Evolutionary conservation across 2,113 vertebrate species (phyloP).

Genomic region (Dicrurus megarhynchus): DNA sequence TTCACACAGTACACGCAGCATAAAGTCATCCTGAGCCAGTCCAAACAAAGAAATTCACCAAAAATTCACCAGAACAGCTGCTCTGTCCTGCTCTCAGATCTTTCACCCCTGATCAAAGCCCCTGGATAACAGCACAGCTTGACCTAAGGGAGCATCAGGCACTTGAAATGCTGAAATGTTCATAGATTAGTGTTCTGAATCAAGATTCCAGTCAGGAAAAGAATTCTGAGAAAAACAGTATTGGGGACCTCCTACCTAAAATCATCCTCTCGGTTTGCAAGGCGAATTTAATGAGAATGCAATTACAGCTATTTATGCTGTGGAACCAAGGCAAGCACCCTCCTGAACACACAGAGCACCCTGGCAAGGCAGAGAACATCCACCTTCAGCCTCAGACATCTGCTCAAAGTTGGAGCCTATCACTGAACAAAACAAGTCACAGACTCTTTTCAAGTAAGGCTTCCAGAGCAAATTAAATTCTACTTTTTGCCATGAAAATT

Average conservation of each 20-base stretch:
- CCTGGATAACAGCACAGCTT: background rate
- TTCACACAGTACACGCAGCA: background rate
- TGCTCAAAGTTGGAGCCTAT: background rate
- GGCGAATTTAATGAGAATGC: background rate
- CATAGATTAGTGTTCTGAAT: background rate
- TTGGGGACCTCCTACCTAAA: background rate
- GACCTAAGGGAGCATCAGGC: fast-evolving
- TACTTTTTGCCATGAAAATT: background rate
- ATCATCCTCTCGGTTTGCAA: background rate
- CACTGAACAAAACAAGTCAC: background rate
- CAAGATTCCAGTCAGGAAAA: background rate
- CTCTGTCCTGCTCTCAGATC: background rate
- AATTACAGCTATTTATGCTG: background rate
- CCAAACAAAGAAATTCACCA: background rate
- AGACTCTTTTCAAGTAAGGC: background rate
- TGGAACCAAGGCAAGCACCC: background rate
- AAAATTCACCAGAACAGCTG: background rate
- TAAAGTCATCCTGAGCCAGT: background rate
- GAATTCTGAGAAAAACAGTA: background rate
- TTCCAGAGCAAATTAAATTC: background rate
- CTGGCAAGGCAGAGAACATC: background rate
- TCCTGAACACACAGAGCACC: background rate
- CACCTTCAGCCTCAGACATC: background rate
- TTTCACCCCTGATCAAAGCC: too few species aligned
- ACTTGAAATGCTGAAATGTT: background rate